Evolutionary conservation across 2,113 vertebrate genomes (phyloP).

Genomic region (Beaufortia kweichowensis): DNA sequence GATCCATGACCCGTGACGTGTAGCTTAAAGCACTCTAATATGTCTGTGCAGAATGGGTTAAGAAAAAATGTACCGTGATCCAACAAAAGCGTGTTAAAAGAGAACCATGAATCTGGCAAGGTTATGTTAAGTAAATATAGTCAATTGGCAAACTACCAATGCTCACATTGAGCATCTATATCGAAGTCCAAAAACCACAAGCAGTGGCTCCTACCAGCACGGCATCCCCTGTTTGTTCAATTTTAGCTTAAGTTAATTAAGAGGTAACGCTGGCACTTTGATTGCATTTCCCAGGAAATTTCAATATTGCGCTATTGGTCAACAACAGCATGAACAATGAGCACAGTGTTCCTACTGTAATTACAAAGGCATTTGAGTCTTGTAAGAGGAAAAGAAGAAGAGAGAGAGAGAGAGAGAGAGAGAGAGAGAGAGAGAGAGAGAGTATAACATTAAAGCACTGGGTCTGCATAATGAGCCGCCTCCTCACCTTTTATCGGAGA

Average conservation of each 20-base stretch:
- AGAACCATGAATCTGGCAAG: not conserved
- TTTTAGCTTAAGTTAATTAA: constrained; percentile 43
- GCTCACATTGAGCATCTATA: not conserved
- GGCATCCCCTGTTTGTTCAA: constrained; percentile 20
- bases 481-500: constrained; percentile 44
- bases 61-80: not conserved
- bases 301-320: constrained; percentile 22
- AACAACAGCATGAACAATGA: constrained; percentile 33
- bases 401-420: not conserved
- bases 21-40: constrained; percentile 14
- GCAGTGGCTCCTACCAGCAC: not conserved
- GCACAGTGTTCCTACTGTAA: constrained; percentile 33
- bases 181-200: constrained; percentile 6
- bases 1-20: not conserved
- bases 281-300: constrained; percentile 18
- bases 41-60: not conserved
- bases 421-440: not conserved
- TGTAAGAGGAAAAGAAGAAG: constrained; percentile 20
- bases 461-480: constrained; percentile 41
- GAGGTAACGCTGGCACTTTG: constrained; percentile 27
- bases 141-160: not conserved
- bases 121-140: constrained; percentile 21
- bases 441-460: constrained; percentile 28
- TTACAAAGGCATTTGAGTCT: constrained; percentile 42
- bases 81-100: not conserved